Evolutionary conservation across 2,797 vertebrate species (phyloP), one percentile per base, ranked within the genome.

Genomic region (Sciurus carolinensis): DNA sequence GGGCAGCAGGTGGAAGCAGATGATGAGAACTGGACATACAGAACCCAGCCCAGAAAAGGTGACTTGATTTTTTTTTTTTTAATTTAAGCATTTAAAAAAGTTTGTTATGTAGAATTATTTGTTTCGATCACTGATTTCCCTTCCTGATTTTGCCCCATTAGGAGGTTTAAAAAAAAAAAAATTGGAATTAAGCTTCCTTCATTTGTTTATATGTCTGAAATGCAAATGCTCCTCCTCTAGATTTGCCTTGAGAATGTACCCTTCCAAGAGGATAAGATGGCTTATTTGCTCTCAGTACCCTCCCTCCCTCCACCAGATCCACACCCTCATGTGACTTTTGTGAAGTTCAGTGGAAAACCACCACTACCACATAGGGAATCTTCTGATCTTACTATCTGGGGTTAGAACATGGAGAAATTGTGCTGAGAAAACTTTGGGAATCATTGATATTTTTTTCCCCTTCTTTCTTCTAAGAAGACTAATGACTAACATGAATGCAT

Each of bases 41-140:
- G 98, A 76, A 99, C 99, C 75, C 99, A 98, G 90, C 99, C 99
- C 97, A 99, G 98, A 98, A 99, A 98, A 99, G 99, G 99, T 99
- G 99, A 99, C 91, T 93, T 67, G 64, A 1, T 24, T 83, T 96
- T 98, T 88, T 47, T 64, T 90, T 92, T 71, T 95, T 67, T 89
- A 95, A 96, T 67, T 39, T 86, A 77, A 80, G 36, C 26, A 33
- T 87, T 94, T 76, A 26, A 33, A 54, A 66, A 91, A 79, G 79
- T 94, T 93, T 83, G 76, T 71, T 39, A 5, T 42, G 10, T 94
- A 54, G 72, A 67, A 57, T 90, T 96, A 69, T 94, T 95, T 90
- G 94, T 97, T 87, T 57, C 69, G 72, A 1, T 62, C 76, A 42
- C 8, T 90, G 80, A 57, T 92, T 86, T 83, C 67, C n/a, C 64